These are phyloP conservation scores for Calyptomena viridis DNA, from an alignment of 2,113 vertebrate genomes.

Conservation along the genomic window DNA sequence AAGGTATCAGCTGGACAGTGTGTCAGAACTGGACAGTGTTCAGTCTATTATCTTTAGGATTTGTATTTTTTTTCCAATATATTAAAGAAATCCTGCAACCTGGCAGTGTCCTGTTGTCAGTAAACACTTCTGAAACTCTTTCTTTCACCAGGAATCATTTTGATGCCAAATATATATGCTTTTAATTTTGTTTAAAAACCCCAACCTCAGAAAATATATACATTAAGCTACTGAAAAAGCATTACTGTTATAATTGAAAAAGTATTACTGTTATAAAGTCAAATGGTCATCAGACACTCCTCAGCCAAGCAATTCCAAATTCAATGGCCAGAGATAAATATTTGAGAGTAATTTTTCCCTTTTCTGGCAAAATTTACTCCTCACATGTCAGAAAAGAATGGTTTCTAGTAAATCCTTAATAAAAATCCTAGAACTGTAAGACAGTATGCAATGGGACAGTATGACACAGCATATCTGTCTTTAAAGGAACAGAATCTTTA, in stretches of 20 bases:
- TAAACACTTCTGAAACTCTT: not conserved
- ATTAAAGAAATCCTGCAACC: not conserved
- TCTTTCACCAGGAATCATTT: not conserved
- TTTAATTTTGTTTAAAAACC: not conserved
- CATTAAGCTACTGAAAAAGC: not conserved
- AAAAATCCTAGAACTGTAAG: not conserved
- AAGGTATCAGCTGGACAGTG: not conserved
- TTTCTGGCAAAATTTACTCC: not conserved
- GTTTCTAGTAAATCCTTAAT: not conserved
- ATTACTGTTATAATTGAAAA: not conserved
- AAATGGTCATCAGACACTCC: not conserved
- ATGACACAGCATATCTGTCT: not conserved
- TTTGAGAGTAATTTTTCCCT: not conserved
- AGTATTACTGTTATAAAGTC: not conserved
- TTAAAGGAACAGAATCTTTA: not conserved
- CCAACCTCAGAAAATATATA: not conserved
- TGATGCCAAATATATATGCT: not conserved
- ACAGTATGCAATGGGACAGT: too few relatives aligned
- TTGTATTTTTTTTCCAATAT: not conserved
- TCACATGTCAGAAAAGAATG: not conserved
- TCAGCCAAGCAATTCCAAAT: not conserved
- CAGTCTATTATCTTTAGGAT: not conserved
- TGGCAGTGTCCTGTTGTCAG: not conserved
- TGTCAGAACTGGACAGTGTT: not conserved
- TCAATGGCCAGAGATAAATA: not conserved